Percentiles rank a stretch among this genome's conserved stretches.
phyloP scores from a whole-genome alignment of 1,140 invertebrate species.

The Cotesia glomerata region DNA sequence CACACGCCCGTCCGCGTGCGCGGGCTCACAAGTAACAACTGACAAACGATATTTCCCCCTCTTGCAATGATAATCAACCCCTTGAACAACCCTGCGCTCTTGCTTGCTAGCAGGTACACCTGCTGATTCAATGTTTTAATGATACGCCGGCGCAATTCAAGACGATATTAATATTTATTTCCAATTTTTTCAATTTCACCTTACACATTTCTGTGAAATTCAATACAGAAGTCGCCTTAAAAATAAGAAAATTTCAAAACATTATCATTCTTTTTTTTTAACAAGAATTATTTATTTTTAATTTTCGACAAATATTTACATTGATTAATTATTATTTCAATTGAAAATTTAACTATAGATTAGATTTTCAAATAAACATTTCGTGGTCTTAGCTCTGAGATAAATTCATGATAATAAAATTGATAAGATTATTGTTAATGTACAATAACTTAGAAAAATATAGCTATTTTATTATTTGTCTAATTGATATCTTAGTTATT shows the following conservation, averaged over 20 bases:
- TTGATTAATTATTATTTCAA: no score
- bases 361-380: no score
- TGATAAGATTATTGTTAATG: no score
- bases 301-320: no score
- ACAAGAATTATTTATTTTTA: no score
- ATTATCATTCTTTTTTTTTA: no score
- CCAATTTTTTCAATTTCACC: background rate
- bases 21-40: constrained; percentile 61
- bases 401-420: no score
- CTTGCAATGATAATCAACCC: constrained; percentile 36
- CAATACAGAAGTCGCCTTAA: background rate
- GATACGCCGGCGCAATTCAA: constrained; percentile 37
- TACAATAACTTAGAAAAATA: no score
- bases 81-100: constrained; percentile 46
- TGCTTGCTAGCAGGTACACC: constrained; percentile 32
- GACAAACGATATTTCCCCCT: constrained; percentile 48
- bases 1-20: constrained; percentile 59
- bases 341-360: no score
- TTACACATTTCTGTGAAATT: background rate
- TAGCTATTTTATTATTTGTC: no score
- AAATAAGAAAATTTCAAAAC: no score
- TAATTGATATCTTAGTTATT: background rate
- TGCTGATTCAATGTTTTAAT: constrained; percentile 22
- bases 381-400: no score
- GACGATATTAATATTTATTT: background rate